Base-by-base conservation (phyloP, 92 coral and sea anemone genomes). In the Plumapathes pennacea region DNA sequence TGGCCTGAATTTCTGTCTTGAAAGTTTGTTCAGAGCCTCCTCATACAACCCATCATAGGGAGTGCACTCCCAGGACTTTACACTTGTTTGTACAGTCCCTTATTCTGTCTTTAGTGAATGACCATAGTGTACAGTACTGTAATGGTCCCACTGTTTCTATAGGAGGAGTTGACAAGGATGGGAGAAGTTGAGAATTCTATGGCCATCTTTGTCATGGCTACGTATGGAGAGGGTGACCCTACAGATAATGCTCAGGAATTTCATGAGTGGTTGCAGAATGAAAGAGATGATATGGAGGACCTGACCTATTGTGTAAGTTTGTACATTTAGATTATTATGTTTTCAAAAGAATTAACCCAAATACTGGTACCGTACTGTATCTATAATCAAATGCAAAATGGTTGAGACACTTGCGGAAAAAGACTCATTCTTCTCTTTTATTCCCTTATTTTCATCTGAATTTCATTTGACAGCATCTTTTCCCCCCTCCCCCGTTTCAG, bases 201-300 rank as follows among this genome's bases (percentile, higher is more conserved):
- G 49, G 84, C 94, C 11, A 92, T 92, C 38, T 92, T 92, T 77
- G 94, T 92, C 11, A 69, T 92, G 83, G 98, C 98, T 24, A 92
- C 98, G 3, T 92, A 92, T 60, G 98, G 98, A 14, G 98, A 92
- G 41, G 98, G 98, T 1, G 98, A 92, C 64, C 98, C 98, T 5
- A 92, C 98, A 0, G 98, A 92, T 51, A 92, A 92, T 74, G 89
- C 96, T 1, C 98, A 89, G 44, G 98, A 92, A 52, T 84, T 92
- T 47, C 76, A 75, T 54, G 96, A 92, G 30, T 92, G 98, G 98
- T 36, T 92, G 25, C 89, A 92, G 60, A 83, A 68, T 66, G 98
- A 92, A 43, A 54, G 92, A 57, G 98, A 88, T 74, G 98, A 89
- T 37, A 67, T 92, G 49, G 90, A 92, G 10, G 74, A 94, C 43